Evolutionary conservation across 2,113 vertebrate genomes (phyloP).

Genomic region (Raja brachyura): DNA sequence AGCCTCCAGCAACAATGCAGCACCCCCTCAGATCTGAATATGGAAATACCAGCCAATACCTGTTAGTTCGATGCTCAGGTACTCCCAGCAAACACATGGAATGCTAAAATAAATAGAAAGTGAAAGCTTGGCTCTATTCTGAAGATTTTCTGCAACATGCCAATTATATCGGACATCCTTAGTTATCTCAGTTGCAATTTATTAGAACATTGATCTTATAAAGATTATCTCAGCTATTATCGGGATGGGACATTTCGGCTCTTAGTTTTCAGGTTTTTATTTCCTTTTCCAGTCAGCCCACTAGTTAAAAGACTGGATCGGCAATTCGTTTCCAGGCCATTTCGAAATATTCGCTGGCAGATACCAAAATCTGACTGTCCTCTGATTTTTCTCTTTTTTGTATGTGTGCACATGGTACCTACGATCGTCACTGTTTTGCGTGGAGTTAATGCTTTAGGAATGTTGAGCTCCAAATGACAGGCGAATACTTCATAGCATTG

Average conservation of each 20-base stretch:
- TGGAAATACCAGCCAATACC: no score
- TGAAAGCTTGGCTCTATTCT: background rate
- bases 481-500: background rate
- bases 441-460: background rate
- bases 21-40: no score
- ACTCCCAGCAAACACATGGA: background rate
- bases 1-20: no score
- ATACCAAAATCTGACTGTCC: background rate
- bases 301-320: background rate
- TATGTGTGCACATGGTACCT: background rate
- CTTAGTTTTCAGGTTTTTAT: background rate
- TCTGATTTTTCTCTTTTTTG: background rate
- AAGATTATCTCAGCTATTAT: background rate
- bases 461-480: background rate
- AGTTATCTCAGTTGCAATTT: background rate
- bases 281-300: background rate
- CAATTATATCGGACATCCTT: background rate
- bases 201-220: background rate
- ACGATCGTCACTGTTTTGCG: background rate
- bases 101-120: background rate
- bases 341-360: background rate
- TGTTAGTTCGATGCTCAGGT: background rate
- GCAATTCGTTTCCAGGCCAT: background rate
- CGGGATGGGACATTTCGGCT: background rate
- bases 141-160: background rate